phyloP scores from a whole-genome alignment of 2,797 vertebrate genomes.

The Setipinna tenuifilis region DNA sequence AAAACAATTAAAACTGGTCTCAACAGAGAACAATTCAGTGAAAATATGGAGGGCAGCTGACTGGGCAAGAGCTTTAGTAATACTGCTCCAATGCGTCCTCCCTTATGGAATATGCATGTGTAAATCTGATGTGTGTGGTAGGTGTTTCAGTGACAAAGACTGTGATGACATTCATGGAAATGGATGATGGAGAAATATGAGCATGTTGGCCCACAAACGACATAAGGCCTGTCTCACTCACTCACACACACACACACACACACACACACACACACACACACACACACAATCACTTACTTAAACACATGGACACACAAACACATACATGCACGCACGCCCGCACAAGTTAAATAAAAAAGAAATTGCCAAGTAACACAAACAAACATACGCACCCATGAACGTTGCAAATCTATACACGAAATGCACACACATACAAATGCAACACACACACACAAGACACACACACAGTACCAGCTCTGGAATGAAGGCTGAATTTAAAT shows the following conservation, averaged over 20 bases:
- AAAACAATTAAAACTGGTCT: not conserved
- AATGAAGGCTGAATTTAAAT: not conserved
- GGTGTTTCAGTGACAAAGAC: not conserved
- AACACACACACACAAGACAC: slow-evolving; percentile 43
- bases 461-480: not conserved
- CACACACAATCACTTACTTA: not conserved
- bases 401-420: not conserved
- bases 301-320: not conserved
- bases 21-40: not conserved
- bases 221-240: too few relatives aligned
- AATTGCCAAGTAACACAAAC: too few relatives aligned
- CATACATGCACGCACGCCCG: not conserved
- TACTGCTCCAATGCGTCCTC: not conserved
- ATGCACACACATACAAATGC: too few relatives aligned
- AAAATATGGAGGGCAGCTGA: not conserved
- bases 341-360: too few relatives aligned
- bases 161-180: not conserved
- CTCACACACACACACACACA: not conserved
- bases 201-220: slow-evolving; percentile 4
- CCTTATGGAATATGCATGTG: not conserved
- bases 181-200: not conserved
- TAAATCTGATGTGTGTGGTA: not conserved
- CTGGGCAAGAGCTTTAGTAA: not conserved
- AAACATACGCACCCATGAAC: not conserved
- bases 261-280: not conserved